Base-by-base conservation (phyloP, 1,140 invertebrate species). In the Pogonomyrmex californicus region DNA sequence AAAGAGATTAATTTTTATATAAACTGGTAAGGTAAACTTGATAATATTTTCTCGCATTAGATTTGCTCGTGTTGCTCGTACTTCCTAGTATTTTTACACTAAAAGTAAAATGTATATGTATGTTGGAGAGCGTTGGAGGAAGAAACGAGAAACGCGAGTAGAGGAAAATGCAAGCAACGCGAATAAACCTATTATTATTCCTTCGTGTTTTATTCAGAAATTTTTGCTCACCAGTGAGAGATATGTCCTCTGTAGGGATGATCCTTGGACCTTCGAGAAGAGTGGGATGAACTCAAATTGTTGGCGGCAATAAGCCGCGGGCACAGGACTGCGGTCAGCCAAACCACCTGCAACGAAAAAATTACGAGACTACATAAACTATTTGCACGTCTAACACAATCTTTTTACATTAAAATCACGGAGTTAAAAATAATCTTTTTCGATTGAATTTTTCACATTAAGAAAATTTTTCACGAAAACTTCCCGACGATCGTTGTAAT, bases 271-370 rank as follows among this genome's bases (percentile, higher is more conserved):
- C 86, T 93, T 82, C 93, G 91, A 91, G 93, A 93, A 73, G 92
- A 92, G 87, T 91, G 92, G 91, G 93, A 92, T 85, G 92, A 88
- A 82, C 94, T 95, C 85, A 94, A 88, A 92, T 95, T 95, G 92
- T 94, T 94, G 93, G 94, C 94, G 93, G 92, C 93, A 94, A 92
- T 93, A 91, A 95, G 92, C 93, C 93, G 91, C 91, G 92, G 92
- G 92, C 93, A 94, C 92, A 95, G 92, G 92, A 95, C 91, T 94
- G 94, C 95, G 94, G 94, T 95, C 93, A 95, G 94, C 94, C 94
- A 95, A 95, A 95, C 95, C 95, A 95, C 95, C 95, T 95, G 93
- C 49, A 66, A 90, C 5, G 33, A 62, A 41, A 62, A 41, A 58
- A 86, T 76, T 44, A 65, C 51, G 44, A 88, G 23, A 58, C 12